phyloP scores from a whole-genome alignment of 1,140 invertebrate genomes.

The Saccostrea cuccullata region DNA sequence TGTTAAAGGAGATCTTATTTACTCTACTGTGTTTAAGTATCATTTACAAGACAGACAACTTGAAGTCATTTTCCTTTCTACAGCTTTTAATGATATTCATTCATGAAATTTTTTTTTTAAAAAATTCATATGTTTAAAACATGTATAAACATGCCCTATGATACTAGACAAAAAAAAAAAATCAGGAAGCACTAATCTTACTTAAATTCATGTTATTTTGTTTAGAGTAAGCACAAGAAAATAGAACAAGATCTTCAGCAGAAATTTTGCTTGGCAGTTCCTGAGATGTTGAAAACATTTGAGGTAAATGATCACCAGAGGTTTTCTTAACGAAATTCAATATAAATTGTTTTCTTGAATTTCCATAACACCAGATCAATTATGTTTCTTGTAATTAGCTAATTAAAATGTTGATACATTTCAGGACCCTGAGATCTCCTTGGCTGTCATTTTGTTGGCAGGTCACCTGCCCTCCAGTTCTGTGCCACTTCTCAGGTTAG shows the following conservation, averaged over 20 bases:
- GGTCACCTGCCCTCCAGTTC: constrained; percentile 62
- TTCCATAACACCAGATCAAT: not conserved
- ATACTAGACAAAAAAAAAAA: too few species aligned
- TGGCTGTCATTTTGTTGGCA: constrained; percentile 64
- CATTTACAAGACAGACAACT: too few species aligned
- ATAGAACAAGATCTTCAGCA: constrained; percentile 60
- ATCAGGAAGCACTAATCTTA: too few species aligned
- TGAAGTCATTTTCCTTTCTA: too few species aligned
- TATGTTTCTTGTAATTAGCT: not conserved
- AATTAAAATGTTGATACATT: constrained; percentile 14
- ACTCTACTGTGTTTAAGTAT: too few species aligned
- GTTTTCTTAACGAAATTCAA: too few species aligned
- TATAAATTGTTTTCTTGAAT: not conserved
- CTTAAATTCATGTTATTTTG: not conserved
- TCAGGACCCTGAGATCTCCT: constrained; percentile 59
- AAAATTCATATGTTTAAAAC: too few species aligned
- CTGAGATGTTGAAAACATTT: constrained; percentile 67
- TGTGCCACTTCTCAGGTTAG: constrained; percentile 62
- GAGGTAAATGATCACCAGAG: constrained; percentile 51
- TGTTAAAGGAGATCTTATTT: too few species aligned
- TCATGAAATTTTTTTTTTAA: too few species aligned
- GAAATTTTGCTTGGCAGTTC: constrained; percentile 62
- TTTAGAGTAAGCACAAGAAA: constrained; percentile 55
- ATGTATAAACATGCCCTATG: too few species aligned
- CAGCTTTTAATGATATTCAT: too few species aligned